Evolutionary conservation across 2,797 vertebrate species (phyloP), one percentile per base, ranked within the genome.

Genomic region (Anomalospiza imberbis): DNA sequence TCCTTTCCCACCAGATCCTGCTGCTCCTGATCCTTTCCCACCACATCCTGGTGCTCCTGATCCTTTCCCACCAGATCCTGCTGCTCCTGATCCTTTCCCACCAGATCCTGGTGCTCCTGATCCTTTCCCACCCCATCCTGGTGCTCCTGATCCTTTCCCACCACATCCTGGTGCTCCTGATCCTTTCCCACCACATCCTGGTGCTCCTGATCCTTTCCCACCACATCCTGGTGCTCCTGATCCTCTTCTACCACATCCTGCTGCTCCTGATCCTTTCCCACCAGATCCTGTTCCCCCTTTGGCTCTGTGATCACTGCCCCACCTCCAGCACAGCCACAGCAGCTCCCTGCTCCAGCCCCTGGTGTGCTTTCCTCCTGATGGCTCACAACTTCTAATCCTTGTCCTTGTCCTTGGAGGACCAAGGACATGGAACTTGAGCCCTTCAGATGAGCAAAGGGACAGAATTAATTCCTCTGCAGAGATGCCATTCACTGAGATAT

Each of bases 31-130:
- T 40, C 36, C 44, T 48, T 55, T 54, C 8, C 51, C 53, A 54
- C 1, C 32, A 57, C 21, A 2, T n/a, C n/a, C n/a, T 34, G 54
- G 1, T 34, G 20, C 20, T 4, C 9, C 53, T n/a, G 32, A 10
- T 4, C 32, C 13, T 55, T 21, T n/a, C 1, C 21, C 32, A 22
- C 0, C 21, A 22, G 13, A 4, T 19, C 17, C 50, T 53, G 51
- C 8, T 4, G 54, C 24, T 7, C 7, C 16, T 58, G n/a, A 12
- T 12, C 22, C 9, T 10, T 22, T 55, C 2, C 13, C 53, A 55
- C 6, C 45, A 47, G 10, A 12, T 21, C 20, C 44, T 21, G 45
- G 20, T 21, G 29, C 29, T 31, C 17, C 51, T 53, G 51, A 19
- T 44, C 36, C 36, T 55, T 54, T 50, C 8, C 51, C 29, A 53